Conservation (phyloP, 2,888 invertebrate genomes). For the Patella caerulea region DNA sequence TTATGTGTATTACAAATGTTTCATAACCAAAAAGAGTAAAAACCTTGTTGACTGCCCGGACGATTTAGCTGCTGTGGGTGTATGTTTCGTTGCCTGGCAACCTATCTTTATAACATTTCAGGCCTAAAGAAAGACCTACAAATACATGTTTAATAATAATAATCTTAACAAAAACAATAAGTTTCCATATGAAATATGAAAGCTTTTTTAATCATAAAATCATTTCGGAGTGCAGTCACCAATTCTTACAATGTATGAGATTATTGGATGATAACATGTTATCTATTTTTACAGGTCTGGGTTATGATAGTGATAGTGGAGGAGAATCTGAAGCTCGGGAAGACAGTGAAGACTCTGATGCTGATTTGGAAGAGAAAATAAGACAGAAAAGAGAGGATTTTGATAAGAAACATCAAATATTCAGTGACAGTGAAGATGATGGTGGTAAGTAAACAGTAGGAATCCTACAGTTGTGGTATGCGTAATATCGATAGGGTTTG, state of each 20-base stretch:
- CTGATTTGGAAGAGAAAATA: conserved; percentile 48
- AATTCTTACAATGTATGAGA: neutral
- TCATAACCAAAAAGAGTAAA: no score
- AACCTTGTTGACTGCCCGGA: no score
- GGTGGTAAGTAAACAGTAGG: neutral
- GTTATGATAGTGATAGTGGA: conserved; percentile 59
- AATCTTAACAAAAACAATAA: no score
- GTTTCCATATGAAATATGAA: no score
- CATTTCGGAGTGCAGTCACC: neutral
- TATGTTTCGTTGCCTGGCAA: no score
- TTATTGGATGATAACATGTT: conserved; percentile 7
- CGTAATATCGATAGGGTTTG: no score
- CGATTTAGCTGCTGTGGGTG: no score
- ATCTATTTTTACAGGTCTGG: conserved; percentile 48
- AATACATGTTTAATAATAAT: no score
- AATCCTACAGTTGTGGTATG: no score
- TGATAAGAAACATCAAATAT: conserved; percentile 43
- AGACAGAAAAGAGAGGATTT: conserved; percentile 51
- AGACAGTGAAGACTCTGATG: conserved; percentile 47
- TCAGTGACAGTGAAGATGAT: conserved; percentile 44
- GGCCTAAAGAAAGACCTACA: no score
- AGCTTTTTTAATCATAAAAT: neutral
- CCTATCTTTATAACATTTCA: no score
- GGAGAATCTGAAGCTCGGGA: conserved; percentile 39
- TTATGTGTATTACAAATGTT: no score